Evolutionary conservation across 2,113 vertebrate genomes (phyloP).

Genomic region (Pandion haliaetus): DNA sequence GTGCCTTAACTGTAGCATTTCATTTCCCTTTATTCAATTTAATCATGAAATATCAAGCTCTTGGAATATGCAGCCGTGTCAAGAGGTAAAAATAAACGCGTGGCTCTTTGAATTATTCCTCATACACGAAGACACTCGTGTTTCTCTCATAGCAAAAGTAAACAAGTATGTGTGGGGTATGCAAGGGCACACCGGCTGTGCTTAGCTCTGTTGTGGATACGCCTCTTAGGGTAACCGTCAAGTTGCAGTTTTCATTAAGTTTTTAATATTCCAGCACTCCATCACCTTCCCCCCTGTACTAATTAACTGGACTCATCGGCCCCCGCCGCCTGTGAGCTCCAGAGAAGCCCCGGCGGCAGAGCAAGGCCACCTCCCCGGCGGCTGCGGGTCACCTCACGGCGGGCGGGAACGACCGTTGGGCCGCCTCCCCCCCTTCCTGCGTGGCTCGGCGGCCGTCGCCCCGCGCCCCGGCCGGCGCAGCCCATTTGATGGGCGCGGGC

Average conservation of each 20-base stretch:
- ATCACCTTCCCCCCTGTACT: background rate
- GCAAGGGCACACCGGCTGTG: accelerated
- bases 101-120: background rate
- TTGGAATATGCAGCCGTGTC: background rate
- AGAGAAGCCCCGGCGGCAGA: background rate
- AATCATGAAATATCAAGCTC: background rate
- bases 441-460: background rate
- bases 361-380: background rate
- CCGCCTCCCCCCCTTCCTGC: background rate
- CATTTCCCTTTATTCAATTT: background rate
- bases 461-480: no score
- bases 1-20: background rate
- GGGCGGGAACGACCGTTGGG: background rate
- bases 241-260: background rate
- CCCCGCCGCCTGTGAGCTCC: background rate
- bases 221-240: background rate
- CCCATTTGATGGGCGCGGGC: background rate
- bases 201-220: accelerated
- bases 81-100: background rate
- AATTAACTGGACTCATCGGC: accelerated
- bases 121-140: background rate
- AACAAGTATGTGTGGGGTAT: accelerated
- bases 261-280: background rate
- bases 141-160: background rate
- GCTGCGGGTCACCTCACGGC: background rate